A percentile compares a stretch with the other conserved stretches of the same genome.
Conservation (phyloP, 2,113 vertebrate genomes). For the Megaptera novaeangliae region DNA sequence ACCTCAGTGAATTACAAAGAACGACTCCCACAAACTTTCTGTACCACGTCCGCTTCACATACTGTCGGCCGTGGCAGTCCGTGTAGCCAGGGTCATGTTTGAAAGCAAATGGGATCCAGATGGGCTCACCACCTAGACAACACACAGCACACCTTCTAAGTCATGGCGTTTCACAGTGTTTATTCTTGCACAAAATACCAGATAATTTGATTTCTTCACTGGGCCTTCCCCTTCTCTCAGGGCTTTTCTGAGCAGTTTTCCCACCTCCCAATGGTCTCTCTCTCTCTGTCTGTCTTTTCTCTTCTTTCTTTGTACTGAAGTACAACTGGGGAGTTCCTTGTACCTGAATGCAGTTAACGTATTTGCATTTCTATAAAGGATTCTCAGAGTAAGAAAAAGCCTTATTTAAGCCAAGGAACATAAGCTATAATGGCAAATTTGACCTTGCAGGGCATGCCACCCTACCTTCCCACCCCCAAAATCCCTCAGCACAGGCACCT, state of each 20-base stretch:
- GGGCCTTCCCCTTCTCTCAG: neutral
- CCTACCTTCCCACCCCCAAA: accelerated
- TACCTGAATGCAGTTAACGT: neutral
- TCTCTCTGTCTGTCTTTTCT: neutral
- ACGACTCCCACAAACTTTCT: constrained; percentile 97
- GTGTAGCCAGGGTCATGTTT: constrained; percentile 91
- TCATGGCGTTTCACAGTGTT: accelerated
- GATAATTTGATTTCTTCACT: accelerated
- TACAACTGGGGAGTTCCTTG: neutral
- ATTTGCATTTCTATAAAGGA: neutral
- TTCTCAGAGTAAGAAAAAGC: neutral
- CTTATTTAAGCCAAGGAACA: neutral
- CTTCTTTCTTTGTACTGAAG: neutral
- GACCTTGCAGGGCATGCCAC: neutral
- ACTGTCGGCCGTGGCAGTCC: constrained; percentile 94
- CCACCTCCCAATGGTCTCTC: neutral
- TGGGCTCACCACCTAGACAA: constrained; percentile 93
- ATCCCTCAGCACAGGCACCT: neutral
- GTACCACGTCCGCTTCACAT: constrained; percentile 98
- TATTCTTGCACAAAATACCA: too few species aligned
- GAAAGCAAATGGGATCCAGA: constrained; percentile 96
- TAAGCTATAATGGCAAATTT: neutral
- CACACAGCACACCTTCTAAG: neutral
- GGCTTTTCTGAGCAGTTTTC: neutral
- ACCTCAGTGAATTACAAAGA: constrained; percentile 96